A percentile compares a stretch with the other conserved stretches of the same genome.
Conservation (phyloP, 2,113 vertebrate genomes). For the Nesospiza acunhae region DNA sequence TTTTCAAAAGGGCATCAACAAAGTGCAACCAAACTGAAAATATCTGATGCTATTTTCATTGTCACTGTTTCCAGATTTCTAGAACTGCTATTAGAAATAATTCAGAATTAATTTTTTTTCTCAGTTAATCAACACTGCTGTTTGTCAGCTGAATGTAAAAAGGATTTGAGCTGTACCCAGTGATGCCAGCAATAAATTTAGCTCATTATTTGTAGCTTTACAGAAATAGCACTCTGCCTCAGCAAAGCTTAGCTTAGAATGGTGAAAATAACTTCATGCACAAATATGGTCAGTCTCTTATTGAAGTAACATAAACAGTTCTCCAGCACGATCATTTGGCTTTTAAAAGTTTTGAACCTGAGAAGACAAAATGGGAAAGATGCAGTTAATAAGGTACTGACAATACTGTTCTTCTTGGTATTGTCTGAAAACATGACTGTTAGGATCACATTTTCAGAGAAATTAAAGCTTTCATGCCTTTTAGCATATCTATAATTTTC, state of each 20-base stretch:
- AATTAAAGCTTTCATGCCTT: background rate
- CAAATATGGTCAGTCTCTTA: background rate
- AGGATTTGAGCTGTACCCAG: background rate
- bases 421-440: background rate
- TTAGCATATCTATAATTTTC: background rate
- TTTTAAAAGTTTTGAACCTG: background rate
- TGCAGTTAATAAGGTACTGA: background rate
- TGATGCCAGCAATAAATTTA: background rate
- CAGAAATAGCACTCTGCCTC: background rate
- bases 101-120: background rate
- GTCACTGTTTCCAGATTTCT: background rate
- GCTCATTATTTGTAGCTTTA: conserved; percentile 1
- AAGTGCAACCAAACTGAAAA: background rate
- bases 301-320: background rate
- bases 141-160: background rate
- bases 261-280: background rate
- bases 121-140: background rate
- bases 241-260: background rate
- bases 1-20: background rate
- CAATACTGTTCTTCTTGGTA: background rate
- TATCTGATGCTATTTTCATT: background rate
- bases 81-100: background rate
- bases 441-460: background rate
- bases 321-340: background rate
- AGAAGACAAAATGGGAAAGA: background rate